Base-by-base conservation (phyloP, 2,113 vertebrate genomes). In the Brachyhypopomus occidentalis region DNA sequence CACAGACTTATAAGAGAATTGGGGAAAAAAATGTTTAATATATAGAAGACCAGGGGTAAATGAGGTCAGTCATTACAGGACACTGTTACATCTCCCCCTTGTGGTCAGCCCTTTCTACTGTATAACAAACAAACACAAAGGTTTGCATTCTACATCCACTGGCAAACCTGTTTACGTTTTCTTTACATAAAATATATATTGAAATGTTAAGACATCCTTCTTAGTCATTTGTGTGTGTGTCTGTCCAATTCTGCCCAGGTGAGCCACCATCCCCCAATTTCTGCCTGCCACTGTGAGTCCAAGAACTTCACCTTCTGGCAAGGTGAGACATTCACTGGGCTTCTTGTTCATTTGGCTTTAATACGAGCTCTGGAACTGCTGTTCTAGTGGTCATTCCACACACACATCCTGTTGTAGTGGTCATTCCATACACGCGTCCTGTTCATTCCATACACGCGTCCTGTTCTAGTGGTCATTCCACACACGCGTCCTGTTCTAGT, bases 241-340 rank as follows among this genome's bases (percentile, higher is more conserved):
- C 82, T 86, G 58, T 34, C 17, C 27, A 2, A 38, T 45, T 74
- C 9, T 82, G 90, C 88, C 11, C 88, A 99, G 98, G 98, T 99
- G 93, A 99, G 98, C 92, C 98, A 99, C 92, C 98, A 99, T 89
- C 98, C 98, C 89, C 98, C 98, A 81, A 91, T 99, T 93, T 99
- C 98, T 48, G 95, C 97, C 90, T 99, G 97, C 92, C 97, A 98
- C 94, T 98, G 97, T 94, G 98, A 99, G 91, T 99, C 97, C 45
- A 99, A 98, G 94, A 98, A 98, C 91, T 99, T 99, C 93, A 96
- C 97, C 89, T 98, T 99, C 94, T 99, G 97, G 97, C 98, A 99
- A 96, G 98, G 98, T 99, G 94, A 80, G 88, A 71, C 16, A 7
- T 70, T 52, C 22, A 17, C 81, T 1, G 77, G 20, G 7, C 3